A percentile compares a stretch with the other conserved stretches of the same genome.
Conservation (phyloP, 2,113 vertebrate species). For the Plotosus lineatus region DNA sequence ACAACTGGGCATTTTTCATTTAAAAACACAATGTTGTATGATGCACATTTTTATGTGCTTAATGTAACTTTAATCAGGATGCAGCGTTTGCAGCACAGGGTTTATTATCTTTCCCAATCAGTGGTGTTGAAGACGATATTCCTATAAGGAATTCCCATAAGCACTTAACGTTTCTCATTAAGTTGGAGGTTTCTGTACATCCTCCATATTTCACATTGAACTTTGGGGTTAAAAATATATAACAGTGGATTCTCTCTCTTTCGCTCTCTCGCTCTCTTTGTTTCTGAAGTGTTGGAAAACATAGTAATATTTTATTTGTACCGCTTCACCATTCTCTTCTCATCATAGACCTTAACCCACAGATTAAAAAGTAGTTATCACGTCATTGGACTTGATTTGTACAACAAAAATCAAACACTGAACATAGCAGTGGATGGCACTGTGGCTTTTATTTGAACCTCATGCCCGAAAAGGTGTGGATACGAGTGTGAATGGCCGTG, state of each 20-base stretch:
- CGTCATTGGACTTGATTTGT: slow-evolving; percentile 9
- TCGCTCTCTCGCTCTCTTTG: not conserved
- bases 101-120: slow-evolving; percentile 13
- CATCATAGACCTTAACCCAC: not conserved
- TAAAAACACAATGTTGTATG: not conserved
- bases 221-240: slow-evolving; percentile 12
- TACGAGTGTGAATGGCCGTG: no score
- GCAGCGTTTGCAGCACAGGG: not conserved
- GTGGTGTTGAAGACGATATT: slow-evolving; percentile 8
- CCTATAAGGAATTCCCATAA: not conserved
- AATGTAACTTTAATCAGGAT: slow-evolving; percentile 3
- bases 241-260: not conserved
- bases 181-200: not conserved
- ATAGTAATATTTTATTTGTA: not conserved
- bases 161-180: slow-evolving; percentile 15
- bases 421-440: not conserved
- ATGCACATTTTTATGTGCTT: not conserved
- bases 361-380: slow-evolving; percentile 42
- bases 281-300: not conserved
- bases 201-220: not conserved
- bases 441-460: no score
- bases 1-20: slow-evolving; percentile 17
- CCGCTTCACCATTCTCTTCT: not conserved
- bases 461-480: no score
- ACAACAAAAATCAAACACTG: not conserved